Base-by-base conservation (phyloP, 2,113 vertebrate genomes). In the Onychostoma macrolepis region DNA sequence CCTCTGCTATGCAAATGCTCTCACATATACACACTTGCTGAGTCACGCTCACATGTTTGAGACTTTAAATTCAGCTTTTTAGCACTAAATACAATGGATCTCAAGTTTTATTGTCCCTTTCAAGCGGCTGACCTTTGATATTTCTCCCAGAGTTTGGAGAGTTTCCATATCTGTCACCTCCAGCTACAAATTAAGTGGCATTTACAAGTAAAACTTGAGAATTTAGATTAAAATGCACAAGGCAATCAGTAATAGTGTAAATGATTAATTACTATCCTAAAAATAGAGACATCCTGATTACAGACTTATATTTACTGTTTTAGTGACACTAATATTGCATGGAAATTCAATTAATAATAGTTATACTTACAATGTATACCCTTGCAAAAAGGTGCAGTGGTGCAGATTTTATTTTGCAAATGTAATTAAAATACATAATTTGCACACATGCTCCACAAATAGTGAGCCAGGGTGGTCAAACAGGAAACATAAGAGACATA, bases 141-240 rank as follows among this genome's bases (percentile, higher is more conserved):
- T 76, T 76, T 76, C 41, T 76, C 41, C n/a, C 41, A 48, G n/a
- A 28, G 6, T n/a, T 76, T 76, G 72, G 72, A 76, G 1, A 28
- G n/a, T 48, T 48, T 48, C 41, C 41, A 75, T 76, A 17, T 76
- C 74, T 48, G 6, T 76, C 74, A 76, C 74, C 13, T 76, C 41
- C 71, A 45, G 74, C 41, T 43, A 26, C 41, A 76, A 26, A 76
- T 76, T 28, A 48, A 45, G n/a, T 17, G 41, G n/a, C 41, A 45
- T 76, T 76, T 28, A 43, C 24, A 76, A 75, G 41, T 17, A 48
- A 75, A 48, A 76, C 72, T 17, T 48, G 12, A 26, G 12, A 75
- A 45, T 26, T 75, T 1, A 45, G 72, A 45, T 75, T 48, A 50
- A 50, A 50, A 50, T 50, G 15, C 48, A 50, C 15, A 50, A 4